phyloP scores from a whole-genome alignment of 2,888 invertebrate species.

The Cephalotes varians region DNA sequence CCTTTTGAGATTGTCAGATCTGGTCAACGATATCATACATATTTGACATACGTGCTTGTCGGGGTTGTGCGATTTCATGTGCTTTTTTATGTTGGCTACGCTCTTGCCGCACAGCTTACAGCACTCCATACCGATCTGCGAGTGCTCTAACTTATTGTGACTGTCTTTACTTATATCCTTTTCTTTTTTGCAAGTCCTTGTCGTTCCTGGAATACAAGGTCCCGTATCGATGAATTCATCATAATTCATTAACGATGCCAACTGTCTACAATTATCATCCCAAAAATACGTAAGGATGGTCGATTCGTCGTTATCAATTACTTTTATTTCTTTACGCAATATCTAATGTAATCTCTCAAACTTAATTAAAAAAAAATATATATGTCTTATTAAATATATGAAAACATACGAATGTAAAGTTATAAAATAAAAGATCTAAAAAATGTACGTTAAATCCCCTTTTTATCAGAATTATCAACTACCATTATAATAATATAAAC shows the following conservation, averaged over 20 bases:
- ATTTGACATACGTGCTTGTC: slow-evolving; percentile 86
- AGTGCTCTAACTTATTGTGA: slow-evolving; percentile 82
- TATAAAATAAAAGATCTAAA: neutral
- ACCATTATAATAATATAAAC: neutral
- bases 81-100: slow-evolving; percentile 85
- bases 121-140: slow-evolving; percentile 82
- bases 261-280: slow-evolving; percentile 74
- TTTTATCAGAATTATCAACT: neutral
- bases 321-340: slow-evolving; percentile 24
- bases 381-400: neutral
- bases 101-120: slow-evolving; percentile 85
- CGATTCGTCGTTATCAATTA: slow-evolving; percentile 32
- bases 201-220: slow-evolving; percentile 85
- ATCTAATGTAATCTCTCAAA: neutral
- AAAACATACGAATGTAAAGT: neutral
- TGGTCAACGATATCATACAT: slow-evolving; percentile 86
- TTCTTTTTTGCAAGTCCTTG: slow-evolving; percentile 83
- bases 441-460: neutral
- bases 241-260: slow-evolving; percentile 68
- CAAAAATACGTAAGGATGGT: slow-evolving; percentile 48
- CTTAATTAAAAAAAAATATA: neutral
- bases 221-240: slow-evolving; percentile 77
- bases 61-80: slow-evolving; percentile 85
- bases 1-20: slow-evolving; percentile 87
- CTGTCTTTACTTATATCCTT: slow-evolving; percentile 84